These are phyloP conservation scores for Tubulanus polymorphus DNA, from an alignment of 2,888 invertebrate species.

Conservation along the genomic window DNA sequence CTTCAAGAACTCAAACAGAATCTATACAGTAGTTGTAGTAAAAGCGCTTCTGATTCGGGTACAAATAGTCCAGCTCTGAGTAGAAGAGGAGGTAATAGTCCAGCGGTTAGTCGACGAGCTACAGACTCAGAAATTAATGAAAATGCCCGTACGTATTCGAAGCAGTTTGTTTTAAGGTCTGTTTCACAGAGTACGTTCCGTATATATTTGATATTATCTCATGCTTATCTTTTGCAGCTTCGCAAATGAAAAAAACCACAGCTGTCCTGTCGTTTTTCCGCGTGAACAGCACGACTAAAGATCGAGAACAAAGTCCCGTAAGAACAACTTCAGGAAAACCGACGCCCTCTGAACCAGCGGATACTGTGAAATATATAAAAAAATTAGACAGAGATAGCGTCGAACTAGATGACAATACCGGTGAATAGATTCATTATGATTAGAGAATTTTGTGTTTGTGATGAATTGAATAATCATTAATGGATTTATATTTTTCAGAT, in stretches of 20 bases:
- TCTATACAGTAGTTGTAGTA: too few species aligned
- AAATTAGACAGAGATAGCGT: constrained; percentile 27
- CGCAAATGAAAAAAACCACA: constrained; percentile 12
- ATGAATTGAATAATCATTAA: background rate
- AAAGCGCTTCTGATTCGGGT: too few species aligned
- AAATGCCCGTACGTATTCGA: too few species aligned
- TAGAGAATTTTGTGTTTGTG: background rate
- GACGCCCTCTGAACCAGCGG: constrained; percentile 23
- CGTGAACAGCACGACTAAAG: constrained; percentile 19
- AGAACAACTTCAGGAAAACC: too few species aligned
- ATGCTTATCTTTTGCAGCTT: background rate
- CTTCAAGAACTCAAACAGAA: constrained; percentile 39
- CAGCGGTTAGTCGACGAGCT: too few species aligned
- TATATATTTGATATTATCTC: too few species aligned
- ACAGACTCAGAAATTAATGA: too few species aligned
- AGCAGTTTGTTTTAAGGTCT: too few species aligned
- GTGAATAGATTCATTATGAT: too few species aligned
- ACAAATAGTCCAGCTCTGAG: too few species aligned
- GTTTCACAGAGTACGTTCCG: too few species aligned
- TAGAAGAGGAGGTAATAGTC: too few species aligned
- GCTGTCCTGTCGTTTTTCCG: constrained; percentile 42
- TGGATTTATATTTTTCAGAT: constrained; percentile 17
- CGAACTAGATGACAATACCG: constrained; percentile 15
- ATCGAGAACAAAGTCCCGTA: constrained; percentile 29
- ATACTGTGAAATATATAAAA: constrained; percentile 38